Base-by-base conservation (phyloP, 2,113 vertebrate genomes). In the Microcebus ravelobensis region DNA sequence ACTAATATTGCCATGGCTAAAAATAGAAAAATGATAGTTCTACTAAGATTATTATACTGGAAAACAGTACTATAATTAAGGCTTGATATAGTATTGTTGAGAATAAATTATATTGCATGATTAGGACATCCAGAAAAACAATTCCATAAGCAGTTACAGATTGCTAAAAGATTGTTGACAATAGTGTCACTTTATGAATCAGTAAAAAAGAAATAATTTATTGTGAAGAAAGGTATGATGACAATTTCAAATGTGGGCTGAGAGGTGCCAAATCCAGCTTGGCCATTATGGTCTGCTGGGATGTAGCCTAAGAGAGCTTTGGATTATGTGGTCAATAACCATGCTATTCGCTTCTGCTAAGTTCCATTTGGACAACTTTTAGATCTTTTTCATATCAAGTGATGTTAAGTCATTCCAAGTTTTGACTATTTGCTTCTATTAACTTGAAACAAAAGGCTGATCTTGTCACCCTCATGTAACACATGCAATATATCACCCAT, bases 1-100 rank as follows among this genome's bases (percentile, higher is more conserved):
- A 42, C 36, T 87, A 39, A 70, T 83, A 74, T 27, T 90, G 48
- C 12, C 50, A 42, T 65, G 50, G 18, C 27, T 91, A 34, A 87
- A 89, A 87, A 81, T 34, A 91, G 74, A 67, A 89, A 84, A 89
- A 71, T 36, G 11, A 36, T 65, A 50, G 11, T 90, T 84, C 67
- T 70, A 5, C 17, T 55, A 20, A 36, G 48, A 63, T 63, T 61
- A 25, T 61, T 29, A 29, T 65, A 34, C 6, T 79, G 48, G 42
- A 95, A 67, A 96, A 39, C 20, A 55, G 71, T 52, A 92, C 73
- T n/a, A 15, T 15, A 81, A 90, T 86, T 82, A 95, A 93, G 95
- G 67, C 4, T 61, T 9, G 7, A 82, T 57, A 36, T 2, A 50
- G 29, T 25, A 67, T 55, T 20, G 42, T 13, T 42, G 81, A 89